Evolutionary conservation across 2,113 vertebrate genomes (phyloP), one percentile per base, ranked within the genome.

Genomic region (Dasypus novemcinctus): DNA sequence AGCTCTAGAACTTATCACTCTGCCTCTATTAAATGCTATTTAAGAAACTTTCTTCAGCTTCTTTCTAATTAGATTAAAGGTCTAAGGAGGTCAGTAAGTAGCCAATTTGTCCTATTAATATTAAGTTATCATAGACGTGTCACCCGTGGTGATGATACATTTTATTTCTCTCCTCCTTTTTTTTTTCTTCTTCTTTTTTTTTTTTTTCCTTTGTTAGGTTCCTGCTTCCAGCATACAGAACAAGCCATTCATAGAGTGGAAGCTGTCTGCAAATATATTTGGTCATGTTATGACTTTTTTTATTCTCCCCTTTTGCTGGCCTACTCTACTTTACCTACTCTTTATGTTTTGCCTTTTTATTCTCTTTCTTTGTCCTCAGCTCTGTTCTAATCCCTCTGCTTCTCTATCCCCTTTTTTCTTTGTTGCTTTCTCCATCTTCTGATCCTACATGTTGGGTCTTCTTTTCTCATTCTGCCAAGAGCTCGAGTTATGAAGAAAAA

Each of bases 41-140:
- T 74, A 25, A 46, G 46, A 91, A 74, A 38, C 1, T 46, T 83
- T 49, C 68, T 93, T 72, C n/a, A 61, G 29, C 12, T 93, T 68
- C n/a, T 83, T 89, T 54, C 41, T 68, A 75, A 91, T 69, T 87
- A 74, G 41, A 54, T 54, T 64, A 79, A 78, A 75, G 11, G 10
- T 93, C 57, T 79, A 78, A 84, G 49, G n/a, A 87, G 41, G 59
- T 46, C 21, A 59, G n/a, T 31, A 76, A 86, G 41, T n/a, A 86
- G 11, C 41, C 38, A 8, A 15, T 27, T 96, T 64, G 82, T 27
- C 20, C 21, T 18, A 43, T 88, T 38, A 63, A 75, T 54, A 71
- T 46, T 57, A 79, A 86, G 29, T 46, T 33, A 54, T 25, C 17
- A 1, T 49, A 90, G 41, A 11, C 20, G 33, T 79, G 13, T 82